Evolutionary conservation across 2,888 invertebrate genomes (phyloP).

Genomic region (Celastrina argiolus): DNA sequence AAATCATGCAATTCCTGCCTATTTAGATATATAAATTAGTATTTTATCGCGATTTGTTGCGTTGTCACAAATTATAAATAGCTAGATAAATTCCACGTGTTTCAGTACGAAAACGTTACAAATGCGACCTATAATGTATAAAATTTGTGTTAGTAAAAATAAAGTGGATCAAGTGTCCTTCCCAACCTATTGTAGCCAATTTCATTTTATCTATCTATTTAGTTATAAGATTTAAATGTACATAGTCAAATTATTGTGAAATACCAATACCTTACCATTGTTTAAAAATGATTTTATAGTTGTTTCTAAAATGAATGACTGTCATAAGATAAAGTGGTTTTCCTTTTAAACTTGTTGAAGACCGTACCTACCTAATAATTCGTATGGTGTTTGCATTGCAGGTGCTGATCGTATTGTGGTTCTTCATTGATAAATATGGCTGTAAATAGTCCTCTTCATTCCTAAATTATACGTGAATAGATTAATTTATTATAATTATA

Average conservation of each 20-base stretch:
- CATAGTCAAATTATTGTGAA: no score
- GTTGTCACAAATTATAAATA: no score
- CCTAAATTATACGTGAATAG: constrained; percentile 20
- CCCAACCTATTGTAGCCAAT: no score
- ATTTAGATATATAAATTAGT: no score
- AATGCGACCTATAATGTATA: no score
- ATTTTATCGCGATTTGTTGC: no score
- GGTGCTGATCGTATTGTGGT: constrained; percentile 25
- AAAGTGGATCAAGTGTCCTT: no score
- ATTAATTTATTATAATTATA: constrained; percentile 20
- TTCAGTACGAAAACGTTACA: no score
- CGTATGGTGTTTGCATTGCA: constrained; percentile 19
- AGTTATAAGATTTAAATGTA: not conserved
- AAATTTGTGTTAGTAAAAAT: no score
- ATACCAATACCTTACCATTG: not conserved
- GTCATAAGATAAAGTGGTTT: not conserved
- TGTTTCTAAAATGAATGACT: not conserved
- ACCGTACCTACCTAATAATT: not conserved
- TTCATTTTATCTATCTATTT: not conserved
- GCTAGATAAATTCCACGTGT: no score
- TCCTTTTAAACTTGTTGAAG: not conserved
- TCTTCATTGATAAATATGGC: constrained; percentile 5
- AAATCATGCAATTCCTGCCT: no score
- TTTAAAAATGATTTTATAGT: not conserved
- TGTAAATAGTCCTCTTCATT: constrained; percentile 23